Evolutionary conservation across 2,888 invertebrate genomes (phyloP), one percentile per base, ranked within the genome.

Genomic region (Drosophila prolongata): DNA sequence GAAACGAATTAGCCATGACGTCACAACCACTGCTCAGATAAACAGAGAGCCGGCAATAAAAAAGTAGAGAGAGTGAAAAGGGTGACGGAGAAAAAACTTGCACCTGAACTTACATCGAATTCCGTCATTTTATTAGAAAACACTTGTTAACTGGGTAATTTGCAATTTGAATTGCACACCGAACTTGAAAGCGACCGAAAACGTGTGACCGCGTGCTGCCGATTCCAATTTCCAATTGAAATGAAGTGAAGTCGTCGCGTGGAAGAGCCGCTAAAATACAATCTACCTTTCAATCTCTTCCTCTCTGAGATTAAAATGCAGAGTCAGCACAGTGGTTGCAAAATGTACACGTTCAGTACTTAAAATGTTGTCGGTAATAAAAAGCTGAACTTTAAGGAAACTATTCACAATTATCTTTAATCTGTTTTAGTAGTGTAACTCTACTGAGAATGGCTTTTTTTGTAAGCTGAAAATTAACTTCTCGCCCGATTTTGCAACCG

Each of bases 161-260:
- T 64, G 10, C 35, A 61, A 79, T 83, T 86, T 14, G 64, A 77
- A 67, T 75, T 75, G 64, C 49, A 40, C 59, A 37, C 16, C 37
- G 19, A n/a, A 46, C 38, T 52, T 10, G 34, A 62, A 57, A 64
- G 46, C 35, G 11, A 42, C 37, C 30, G 54, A 50, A 56, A 64
- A 35, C 46, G 46, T 46, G 46, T n/a, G 66, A 81, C 80, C 86
- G 86, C 64, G 68, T 74, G 76, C 59, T 5, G 53, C 42, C 52
- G 75, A 76, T 83, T 84, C 78, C 72, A 72, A 86, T 87, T 84
- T 82, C 74, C 78, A 87, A 87, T 82, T 84, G 82, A 85, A 87
- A 85, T 82, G 80, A 87, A 49, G 35, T 34, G 3, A 14, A 84
- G 74, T 75, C 72, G 66, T 65, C 72, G 59, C 75, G 57, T 58